Conservation (phyloP, 1,140 invertebrate species). For the Hyles euphorbiae region DNA sequence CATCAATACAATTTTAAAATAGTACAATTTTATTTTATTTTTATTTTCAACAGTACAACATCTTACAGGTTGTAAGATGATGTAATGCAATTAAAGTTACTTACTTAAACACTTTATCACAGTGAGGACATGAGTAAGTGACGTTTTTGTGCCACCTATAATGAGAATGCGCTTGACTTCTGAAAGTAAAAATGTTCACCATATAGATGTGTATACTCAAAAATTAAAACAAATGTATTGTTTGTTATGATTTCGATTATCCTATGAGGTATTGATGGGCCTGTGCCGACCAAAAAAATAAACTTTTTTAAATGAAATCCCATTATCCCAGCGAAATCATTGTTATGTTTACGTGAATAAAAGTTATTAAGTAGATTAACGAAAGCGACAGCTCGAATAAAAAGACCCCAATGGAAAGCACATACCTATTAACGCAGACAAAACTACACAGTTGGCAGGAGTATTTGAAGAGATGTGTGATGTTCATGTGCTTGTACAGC, state of each 20-base stretch:
- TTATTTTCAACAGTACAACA: no score
- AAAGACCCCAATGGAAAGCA: constrained; percentile 1
- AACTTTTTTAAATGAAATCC: no score
- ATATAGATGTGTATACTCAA: not conserved
- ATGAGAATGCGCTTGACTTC: constrained; percentile 56
- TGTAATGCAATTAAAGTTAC: constrained; percentile 27
- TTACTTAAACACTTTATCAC: constrained; percentile 57
- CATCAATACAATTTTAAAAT: no score
- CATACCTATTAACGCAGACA: constrained; percentile 50
- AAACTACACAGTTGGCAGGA: constrained; percentile 49
- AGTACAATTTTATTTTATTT: no score
- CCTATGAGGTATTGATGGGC: no score
- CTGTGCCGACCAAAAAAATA: no score
- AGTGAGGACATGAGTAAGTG: constrained; percentile 57
- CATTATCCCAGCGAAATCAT: no score
- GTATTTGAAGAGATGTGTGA: constrained; percentile 53
- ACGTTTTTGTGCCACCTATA: constrained; percentile 66
- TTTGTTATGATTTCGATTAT: no score
- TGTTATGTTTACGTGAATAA: no score
- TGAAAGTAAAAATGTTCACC: constrained; percentile 22
- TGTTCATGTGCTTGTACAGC: constrained; percentile 64
- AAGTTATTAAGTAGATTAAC: no score
- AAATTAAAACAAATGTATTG: not conserved
- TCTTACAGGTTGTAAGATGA: no score
- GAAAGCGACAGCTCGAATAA: no score